Evolutionary conservation across 2,888 invertebrate species (phyloP).

Genomic region (Acleris emargana): DNA sequence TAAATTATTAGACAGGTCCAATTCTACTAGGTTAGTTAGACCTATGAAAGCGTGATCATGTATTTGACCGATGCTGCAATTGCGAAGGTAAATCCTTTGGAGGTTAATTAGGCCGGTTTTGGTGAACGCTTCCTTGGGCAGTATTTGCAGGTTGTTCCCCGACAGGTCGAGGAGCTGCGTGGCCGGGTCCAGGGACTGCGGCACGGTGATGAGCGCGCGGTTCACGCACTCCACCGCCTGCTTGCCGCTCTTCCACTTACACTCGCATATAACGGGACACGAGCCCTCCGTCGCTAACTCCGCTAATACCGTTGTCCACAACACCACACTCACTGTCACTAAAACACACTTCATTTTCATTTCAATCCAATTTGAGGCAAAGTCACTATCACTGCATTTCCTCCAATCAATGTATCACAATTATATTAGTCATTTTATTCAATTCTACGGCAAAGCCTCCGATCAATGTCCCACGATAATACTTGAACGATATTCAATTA

Average conservation of each 20-base stretch:
- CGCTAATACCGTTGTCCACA: constrained; percentile 70
- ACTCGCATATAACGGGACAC: constrained; percentile 91
- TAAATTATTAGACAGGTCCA: constrained; percentile 93
- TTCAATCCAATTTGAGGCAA: constrained; percentile 56
- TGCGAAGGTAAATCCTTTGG: constrained; percentile 92
- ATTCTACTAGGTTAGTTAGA: constrained; percentile 94
- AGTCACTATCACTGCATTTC: constrained; percentile 56
- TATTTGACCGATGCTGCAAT: constrained; percentile 93
- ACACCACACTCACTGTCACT: constrained; percentile 75
- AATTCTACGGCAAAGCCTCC: constrained; percentile 49
- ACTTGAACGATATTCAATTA: constrained; percentile 52
- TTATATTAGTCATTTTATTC: constrained; percentile 52
- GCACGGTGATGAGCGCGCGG: constrained; percentile 91
- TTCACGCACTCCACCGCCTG: constrained; percentile 96
- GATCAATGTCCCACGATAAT: constrained; percentile 45
- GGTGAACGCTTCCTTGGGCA: constrained; percentile 92
- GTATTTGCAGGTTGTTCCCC: constrained; percentile 92
- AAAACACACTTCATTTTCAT: constrained; percentile 78
- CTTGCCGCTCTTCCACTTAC: constrained; percentile 97
- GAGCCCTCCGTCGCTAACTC: constrained; percentile 82
- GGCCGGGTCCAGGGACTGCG: constrained; percentile 92
- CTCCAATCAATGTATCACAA: constrained; percentile 1
- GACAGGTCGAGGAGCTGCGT: constrained; percentile 96
- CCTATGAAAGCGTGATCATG: constrained; percentile 93
- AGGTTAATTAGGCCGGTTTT: constrained; percentile 92